phyloP scores from a whole-genome alignment of 2,113 vertebrate genomes.

The Neopipo cinnamomea region DNA sequence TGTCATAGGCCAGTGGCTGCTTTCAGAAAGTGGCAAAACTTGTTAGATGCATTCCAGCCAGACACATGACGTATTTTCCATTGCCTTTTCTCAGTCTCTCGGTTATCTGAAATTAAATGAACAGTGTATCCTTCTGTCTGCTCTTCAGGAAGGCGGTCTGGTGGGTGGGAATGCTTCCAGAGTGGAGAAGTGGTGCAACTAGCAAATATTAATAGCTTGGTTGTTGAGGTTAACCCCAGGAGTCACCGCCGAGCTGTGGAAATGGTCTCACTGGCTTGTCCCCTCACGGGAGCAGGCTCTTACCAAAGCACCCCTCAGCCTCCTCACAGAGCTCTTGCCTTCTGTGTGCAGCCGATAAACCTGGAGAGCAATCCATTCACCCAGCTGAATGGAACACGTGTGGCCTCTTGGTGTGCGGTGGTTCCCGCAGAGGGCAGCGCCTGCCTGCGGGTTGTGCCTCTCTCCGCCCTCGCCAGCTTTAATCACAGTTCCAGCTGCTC shows the following conservation, averaged over 20 bases:
- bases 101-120: not conserved
- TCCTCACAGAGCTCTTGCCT: not conserved
- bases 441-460: fast-evolving
- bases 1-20: not conserved
- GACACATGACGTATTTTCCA: not conserved
- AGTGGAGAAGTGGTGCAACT: not conserved
- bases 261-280: not conserved
- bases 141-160: not conserved
- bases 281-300: not conserved
- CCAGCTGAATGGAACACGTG: fast-evolving
- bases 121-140: conserved; percentile 14
- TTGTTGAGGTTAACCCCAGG: not conserved
- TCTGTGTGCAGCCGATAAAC: not conserved
- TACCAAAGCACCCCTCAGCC: fast-evolving
- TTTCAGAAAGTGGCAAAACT: not conserved
- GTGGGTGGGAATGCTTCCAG: not conserved
- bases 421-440: conserved; percentile 66
- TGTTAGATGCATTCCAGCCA: not conserved
- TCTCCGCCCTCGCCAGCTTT: fast-evolving
- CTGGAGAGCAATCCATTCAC: fast-evolving
- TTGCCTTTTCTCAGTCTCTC: not conserved
- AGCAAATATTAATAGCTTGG: not conserved
- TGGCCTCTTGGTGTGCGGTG: fast-evolving
- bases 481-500: fast-evolving
- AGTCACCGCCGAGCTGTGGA: not conserved